Conservation (phyloP, 2,113 vertebrate species). For the Amphilophus citrinellus region DNA sequence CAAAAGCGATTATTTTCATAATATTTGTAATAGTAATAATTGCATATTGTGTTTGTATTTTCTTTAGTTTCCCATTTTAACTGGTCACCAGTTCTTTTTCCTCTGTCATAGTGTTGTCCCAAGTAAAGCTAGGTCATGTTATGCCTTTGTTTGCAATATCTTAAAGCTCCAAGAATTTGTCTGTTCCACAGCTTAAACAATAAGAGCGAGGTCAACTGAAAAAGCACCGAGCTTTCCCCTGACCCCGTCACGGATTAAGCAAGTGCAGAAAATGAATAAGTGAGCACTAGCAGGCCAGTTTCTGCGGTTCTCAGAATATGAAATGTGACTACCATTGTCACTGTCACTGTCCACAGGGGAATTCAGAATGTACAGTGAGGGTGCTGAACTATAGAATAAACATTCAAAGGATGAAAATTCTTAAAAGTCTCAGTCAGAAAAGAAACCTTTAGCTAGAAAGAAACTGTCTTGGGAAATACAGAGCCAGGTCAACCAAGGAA, state of each 20-base stretch:
- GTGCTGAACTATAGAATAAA: not conserved
- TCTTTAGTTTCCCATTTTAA: not conserved
- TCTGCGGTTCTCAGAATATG: conserved; percentile 28
- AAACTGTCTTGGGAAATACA: conserved; percentile 12
- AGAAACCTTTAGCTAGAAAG: conserved; percentile 18
- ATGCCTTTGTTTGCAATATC: not conserved
- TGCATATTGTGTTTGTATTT: not conserved
- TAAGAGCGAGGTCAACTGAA: not conserved
- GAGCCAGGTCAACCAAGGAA: conserved; percentile 28
- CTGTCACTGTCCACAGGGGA: not conserved
- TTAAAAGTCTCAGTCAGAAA: not conserved
- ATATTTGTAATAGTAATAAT: not conserved
- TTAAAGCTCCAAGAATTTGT: not conserved
- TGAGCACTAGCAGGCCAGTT: conserved; percentile 4
- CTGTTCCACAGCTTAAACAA: not conserved
- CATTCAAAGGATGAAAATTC: conserved; percentile 8
- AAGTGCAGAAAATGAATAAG: conserved; percentile 22
- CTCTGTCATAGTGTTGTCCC: not conserved
- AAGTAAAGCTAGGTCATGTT: too few species aligned
- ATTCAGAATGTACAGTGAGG: conserved; percentile 3
- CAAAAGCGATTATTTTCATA: not conserved
- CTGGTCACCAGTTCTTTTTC: not conserved
- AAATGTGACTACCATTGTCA: conserved; percentile 34
- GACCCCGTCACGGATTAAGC: conserved; percentile 40
- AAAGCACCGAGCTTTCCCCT: not conserved